Conservation (phyloP, 1,140 invertebrate species). For the Heliothis subflexa region DNA sequence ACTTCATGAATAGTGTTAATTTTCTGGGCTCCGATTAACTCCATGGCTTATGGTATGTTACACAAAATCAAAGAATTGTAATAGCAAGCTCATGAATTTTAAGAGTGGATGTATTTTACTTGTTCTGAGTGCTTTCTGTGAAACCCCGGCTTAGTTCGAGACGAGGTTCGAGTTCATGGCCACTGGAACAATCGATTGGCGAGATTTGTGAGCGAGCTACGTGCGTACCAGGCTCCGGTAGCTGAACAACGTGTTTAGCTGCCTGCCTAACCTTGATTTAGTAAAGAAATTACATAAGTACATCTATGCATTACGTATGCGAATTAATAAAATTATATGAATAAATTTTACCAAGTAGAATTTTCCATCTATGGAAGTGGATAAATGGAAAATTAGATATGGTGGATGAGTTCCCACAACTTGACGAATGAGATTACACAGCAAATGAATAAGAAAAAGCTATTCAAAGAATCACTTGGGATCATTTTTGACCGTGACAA, state of each 20-base stretch:
- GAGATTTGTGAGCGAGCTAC: constrained; percentile 62
- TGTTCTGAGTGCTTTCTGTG: constrained; percentile 65
- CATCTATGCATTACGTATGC: neutral
- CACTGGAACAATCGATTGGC: constrained; percentile 78
- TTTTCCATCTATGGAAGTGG: neutral
- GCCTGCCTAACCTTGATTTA: constrained; percentile 50
- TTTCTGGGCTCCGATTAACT: constrained; percentile 42
- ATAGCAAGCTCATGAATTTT: neutral
- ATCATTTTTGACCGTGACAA: neutral
- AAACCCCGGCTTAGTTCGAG: constrained; percentile 57
- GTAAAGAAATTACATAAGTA: constrained; percentile 11
- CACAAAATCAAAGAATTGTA: constrained; percentile 14
- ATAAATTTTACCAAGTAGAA: neutral
- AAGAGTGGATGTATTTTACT: constrained; percentile 54
- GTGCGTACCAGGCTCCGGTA: constrained; percentile 49
- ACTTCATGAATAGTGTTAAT: constrained; percentile 71
- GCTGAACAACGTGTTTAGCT: constrained; percentile 46
- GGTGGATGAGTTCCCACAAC: no score
- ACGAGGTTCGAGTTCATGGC: constrained; percentile 76
- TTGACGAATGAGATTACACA: no score
- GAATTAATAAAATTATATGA: neutral
- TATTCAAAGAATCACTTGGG: neutral
- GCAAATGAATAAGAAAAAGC: neutral
- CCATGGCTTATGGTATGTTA: neutral
- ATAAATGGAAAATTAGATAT: no score